A percentile compares a stretch with the other conserved stretches of the same genome.
These are phyloP conservation scores for Ecliptopera silaceata DNA, from an alignment of 2,888 invertebrate genomes.

Conservation along the genomic window DNA sequence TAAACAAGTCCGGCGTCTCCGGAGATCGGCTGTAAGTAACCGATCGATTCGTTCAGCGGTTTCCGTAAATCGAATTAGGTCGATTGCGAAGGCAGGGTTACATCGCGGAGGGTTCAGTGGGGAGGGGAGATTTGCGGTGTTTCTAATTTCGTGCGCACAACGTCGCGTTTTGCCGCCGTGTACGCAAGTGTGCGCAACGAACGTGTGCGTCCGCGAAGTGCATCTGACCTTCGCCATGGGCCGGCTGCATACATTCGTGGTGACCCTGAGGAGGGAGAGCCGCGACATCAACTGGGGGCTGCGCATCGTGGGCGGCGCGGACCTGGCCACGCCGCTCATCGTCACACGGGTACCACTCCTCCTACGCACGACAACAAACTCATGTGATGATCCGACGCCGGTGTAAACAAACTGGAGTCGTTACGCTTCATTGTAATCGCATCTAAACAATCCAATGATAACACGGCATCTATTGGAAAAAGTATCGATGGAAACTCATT, in stretches of 20 bases:
- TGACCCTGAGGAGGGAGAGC: conserved; percentile 88
- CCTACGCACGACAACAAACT: conserved; percentile 21
- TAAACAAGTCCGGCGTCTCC: conserved; percentile 43
- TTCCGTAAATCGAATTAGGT: conserved; percentile 74
- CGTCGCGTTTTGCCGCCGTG: conserved; percentile 73
- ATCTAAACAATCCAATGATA: conserved; percentile 17
- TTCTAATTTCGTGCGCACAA: conserved; percentile 74
- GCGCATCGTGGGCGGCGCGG: conserved; percentile 92
- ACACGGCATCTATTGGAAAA: neutral
- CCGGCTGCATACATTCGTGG: conserved; percentile 89
- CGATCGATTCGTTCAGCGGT: conserved; percentile 54
- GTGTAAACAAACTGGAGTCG: conserved; percentile 67
- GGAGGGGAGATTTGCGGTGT: conserved; percentile 66
- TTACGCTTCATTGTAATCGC: conserved; percentile 40
- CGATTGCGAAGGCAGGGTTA: conserved; percentile 73
- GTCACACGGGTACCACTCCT: conserved; percentile 89
- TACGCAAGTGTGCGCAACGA: conserved; percentile 50
- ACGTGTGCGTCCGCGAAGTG: conserved; percentile 62
- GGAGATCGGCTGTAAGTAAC: conserved; percentile 43
- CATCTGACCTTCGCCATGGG: conserved; percentile 76
- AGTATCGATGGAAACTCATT: conserved; percentile 14
- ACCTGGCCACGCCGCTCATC: conserved; percentile 93
- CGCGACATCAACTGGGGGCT: conserved; percentile 92
- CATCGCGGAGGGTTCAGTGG: conserved; percentile 52
- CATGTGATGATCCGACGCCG: conserved; percentile 39